phyloP scores from a whole-genome alignment of 2,888 invertebrate genomes.

The Pollenia griseotomentosa region DNA sequence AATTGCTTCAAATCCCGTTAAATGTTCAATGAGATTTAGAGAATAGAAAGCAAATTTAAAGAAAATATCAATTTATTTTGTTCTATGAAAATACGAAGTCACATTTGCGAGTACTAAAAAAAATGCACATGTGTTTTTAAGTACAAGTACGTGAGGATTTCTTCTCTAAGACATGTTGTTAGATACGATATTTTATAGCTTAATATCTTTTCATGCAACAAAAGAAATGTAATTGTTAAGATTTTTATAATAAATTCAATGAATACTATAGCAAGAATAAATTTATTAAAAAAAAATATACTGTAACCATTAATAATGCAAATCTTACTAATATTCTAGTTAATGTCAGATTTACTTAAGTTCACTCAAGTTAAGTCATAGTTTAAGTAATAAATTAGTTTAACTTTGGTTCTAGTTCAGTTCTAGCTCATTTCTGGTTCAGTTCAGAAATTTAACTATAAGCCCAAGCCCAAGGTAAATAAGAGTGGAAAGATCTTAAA shows the following conservation, averaged over 20 bases:
- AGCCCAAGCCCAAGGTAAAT: no score
- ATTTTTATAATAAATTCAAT: not conserved
- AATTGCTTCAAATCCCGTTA: conserved; percentile 39
- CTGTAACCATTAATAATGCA: not conserved
- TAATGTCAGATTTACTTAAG: no score
- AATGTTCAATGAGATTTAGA: conserved; percentile 43
- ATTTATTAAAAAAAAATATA: not conserved
- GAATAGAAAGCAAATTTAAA: conserved; percentile 5
- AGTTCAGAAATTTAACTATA: no score
- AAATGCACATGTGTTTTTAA: not conserved
- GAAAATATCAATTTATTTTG: not conserved
- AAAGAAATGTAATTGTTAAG: not conserved
- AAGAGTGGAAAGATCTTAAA: no score
- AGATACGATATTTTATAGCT: not conserved
- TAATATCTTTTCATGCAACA: not conserved
- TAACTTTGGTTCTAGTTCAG: no score
- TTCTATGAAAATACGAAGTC: not conserved
- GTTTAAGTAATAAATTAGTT: no score
- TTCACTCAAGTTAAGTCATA: no score
- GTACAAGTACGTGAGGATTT: not conserved
- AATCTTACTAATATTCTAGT: no score
- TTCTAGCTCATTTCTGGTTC: no score
- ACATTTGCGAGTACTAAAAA: not conserved
- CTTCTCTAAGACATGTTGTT: not conserved
- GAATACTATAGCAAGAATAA: not conserved